Evolutionary conservation across 2,888 invertebrate species (phyloP).

Genomic region (Biston stratarius): DNA sequence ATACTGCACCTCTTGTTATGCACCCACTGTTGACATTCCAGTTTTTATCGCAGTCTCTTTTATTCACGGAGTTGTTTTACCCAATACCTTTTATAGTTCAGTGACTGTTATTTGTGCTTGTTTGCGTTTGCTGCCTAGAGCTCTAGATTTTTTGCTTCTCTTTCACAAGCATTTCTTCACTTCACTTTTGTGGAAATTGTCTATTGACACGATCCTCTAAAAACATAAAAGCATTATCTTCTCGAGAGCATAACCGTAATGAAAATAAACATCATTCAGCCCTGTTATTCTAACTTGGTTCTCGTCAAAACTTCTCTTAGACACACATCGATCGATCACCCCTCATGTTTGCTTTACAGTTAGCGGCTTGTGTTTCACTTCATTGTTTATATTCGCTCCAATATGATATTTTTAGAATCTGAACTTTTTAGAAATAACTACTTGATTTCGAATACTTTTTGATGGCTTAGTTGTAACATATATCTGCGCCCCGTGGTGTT

Average conservation of each 20-base stretch:
- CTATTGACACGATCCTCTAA: constrained; percentile 25
- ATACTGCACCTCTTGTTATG: constrained; percentile 23
- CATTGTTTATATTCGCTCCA: constrained; percentile 26
- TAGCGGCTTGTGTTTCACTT: constrained; percentile 34
- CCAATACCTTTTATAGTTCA: constrained; percentile 7
- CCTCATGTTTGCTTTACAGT: constrained; percentile 36
- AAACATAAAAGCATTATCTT: constrained; percentile 23
- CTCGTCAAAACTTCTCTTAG: constrained; percentile 34
- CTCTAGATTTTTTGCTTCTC: neutral
- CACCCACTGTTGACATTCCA: constrained; percentile 21
- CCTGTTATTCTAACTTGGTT: constrained; percentile 39
- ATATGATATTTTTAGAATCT: constrained; percentile 30
- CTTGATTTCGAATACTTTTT: neutral
- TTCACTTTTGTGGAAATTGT: neutral
- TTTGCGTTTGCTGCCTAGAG: neutral
- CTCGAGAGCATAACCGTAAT: constrained; percentile 29
- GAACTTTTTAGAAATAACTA: constrained; percentile 3
- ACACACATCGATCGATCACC: constrained; percentile 35
- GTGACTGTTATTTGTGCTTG: constrained; percentile 6
- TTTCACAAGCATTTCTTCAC: neutral
- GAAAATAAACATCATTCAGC: constrained; percentile 42
- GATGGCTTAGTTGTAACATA: neutral
- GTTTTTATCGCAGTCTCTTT: constrained; percentile 33
- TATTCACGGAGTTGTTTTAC: constrained; percentile 18
- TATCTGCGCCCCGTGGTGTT: no score